These are phyloP conservation scores for Hypomecis punctinalis DNA, from an alignment of 2,888 invertebrate genomes.

Conservation along the genomic window DNA sequence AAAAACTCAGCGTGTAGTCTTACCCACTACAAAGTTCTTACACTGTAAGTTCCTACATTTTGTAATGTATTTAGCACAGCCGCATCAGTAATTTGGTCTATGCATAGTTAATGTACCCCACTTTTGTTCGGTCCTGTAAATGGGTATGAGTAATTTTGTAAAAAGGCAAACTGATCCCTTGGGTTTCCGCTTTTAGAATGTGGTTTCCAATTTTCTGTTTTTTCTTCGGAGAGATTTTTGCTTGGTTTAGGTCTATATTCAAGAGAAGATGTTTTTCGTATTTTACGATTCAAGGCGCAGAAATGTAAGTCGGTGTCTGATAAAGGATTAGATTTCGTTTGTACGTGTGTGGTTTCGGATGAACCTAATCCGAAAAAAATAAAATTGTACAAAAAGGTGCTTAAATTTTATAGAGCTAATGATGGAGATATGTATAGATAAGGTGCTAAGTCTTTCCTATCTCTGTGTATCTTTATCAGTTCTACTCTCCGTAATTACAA, in stretches of 20 bases:
- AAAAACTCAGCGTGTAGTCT: slow-evolving; percentile 45
- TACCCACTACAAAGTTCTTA: slow-evolving; percentile 39
- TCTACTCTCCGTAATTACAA: too few relatives aligned
- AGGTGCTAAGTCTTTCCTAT: too few relatives aligned
- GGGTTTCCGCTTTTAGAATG: slow-evolving; percentile 33
- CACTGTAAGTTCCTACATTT: slow-evolving; percentile 41
- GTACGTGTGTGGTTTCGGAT: not conserved
- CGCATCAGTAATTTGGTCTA: slow-evolving; percentile 51
- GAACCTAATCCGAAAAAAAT: too few relatives aligned
- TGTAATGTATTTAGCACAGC: slow-evolving; percentile 50
- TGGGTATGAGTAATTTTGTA: slow-evolving; percentile 38
- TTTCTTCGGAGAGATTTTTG: slow-evolving; percentile 12
- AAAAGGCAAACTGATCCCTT: slow-evolving; percentile 37
- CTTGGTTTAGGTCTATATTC: slow-evolving; percentile 9
- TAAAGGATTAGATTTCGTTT: not conserved
- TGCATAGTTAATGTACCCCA: slow-evolving; percentile 34
- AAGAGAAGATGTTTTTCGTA: slow-evolving; percentile 13
- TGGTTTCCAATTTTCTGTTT: slow-evolving; percentile 31
- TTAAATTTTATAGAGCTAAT: too few relatives aligned
- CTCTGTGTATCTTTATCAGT: too few relatives aligned
- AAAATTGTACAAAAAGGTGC: too few relatives aligned
- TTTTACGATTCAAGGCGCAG: slow-evolving; percentile 8
- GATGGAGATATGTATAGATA: too few relatives aligned
- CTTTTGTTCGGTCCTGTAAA: slow-evolving; percentile 37
- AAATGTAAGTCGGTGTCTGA: not conserved